Percentiles rank a stretch among this genome's conserved stretches.
Conservation (phyloP, 2,888 invertebrate genomes). For the Tipula lateralis region DNA sequence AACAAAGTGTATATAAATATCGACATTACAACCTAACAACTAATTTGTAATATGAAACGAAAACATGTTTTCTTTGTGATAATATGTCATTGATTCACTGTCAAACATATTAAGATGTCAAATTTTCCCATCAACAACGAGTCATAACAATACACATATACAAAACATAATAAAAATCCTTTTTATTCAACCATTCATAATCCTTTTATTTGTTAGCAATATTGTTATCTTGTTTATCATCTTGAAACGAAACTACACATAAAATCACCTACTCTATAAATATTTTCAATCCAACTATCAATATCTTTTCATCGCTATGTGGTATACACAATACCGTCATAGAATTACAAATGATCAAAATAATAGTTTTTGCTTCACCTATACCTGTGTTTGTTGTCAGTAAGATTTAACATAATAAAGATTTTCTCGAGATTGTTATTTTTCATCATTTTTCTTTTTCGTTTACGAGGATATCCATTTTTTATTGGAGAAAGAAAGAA, state of each 20-base stretch:
- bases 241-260: not conserved
- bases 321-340: not conserved
- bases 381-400: not conserved
- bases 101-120: not conserved
- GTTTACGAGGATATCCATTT: not conserved
- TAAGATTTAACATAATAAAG: not conserved
- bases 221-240: not conserved
- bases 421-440: not conserved
- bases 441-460: not conserved
- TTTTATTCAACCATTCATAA: not conserved
- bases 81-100: too few relatives aligned
- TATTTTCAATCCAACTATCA: not conserved
- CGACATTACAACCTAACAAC: too few relatives aligned
- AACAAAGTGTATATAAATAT: too few relatives aligned
- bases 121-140: not conserved
- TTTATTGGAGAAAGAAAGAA: not conserved
- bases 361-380: not conserved
- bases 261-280: not conserved
- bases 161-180: not conserved
- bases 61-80: too few relatives aligned
- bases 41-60: too few relatives aligned
- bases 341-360: conserved; percentile 6
- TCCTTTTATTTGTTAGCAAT: not conserved
- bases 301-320: not conserved
- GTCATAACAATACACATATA: too few relatives aligned